phyloP scores from a whole-genome alignment of 64 coral and sea anemone species.

The Porites australiensis region DNA sequence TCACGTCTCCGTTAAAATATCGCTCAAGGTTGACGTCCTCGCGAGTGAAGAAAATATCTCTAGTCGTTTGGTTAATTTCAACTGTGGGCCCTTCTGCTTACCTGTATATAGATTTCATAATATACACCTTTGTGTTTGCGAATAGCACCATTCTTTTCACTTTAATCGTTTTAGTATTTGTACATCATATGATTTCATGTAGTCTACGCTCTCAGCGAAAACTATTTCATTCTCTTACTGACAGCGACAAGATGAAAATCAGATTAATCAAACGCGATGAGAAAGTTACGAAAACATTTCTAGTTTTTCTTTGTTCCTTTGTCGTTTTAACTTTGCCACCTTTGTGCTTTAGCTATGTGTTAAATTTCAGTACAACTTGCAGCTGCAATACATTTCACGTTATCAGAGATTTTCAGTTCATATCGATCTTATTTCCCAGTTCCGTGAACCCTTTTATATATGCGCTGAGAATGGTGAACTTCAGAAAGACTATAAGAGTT shows the following conservation, averaged over 20 bases:
- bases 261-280: slow-evolving; percentile 34
- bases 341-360: slow-evolving; percentile 41
- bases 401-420: slow-evolving; percentile 58
- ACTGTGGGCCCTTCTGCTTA: slow-evolving; percentile 59
- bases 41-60: slow-evolving; percentile 54
- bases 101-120: slow-evolving; percentile 82
- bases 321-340: slow-evolving; percentile 43
- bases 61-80: slow-evolving; percentile 71
- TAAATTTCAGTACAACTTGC: slow-evolving; percentile 52
- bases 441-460: slow-evolving; percentile 72
- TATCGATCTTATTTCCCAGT: slow-evolving; percentile 62
- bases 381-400: slow-evolving; percentile 44
- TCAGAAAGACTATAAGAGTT: slow-evolving; percentile 43
- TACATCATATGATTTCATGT: slow-evolving; percentile 59
- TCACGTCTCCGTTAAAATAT: slow-evolving; percentile 77
- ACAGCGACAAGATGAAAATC: not conserved
- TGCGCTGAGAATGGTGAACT: slow-evolving; percentile 37
- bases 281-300: slow-evolving; percentile 34
- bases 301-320: slow-evolving; percentile 35
- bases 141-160: slow-evolving; percentile 83
- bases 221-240: slow-evolving; percentile 10
- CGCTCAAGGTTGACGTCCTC: slow-evolving; percentile 41
- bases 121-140: slow-evolving; percentile 81
- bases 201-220: slow-evolving; percentile 51
- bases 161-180: slow-evolving; percentile 53